A percentile compares a stretch with the other conserved stretches of the same genome.
Evolutionary conservation across 1,140 invertebrate genomes (phyloP).

Genomic region (Heliconius hewitsoni): DNA sequence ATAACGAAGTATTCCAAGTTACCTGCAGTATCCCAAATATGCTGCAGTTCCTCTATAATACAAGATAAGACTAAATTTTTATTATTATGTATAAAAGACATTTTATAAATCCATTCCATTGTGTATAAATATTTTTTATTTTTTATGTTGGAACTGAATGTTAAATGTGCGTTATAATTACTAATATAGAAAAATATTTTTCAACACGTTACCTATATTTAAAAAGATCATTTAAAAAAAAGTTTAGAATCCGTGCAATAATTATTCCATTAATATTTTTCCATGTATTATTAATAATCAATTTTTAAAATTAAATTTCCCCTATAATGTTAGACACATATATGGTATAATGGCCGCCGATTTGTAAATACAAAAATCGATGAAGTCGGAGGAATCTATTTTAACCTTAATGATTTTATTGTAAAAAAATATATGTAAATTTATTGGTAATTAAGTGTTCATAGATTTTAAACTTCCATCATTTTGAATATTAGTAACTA

Average conservation of each 20-base stretch:
- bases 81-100: slow-evolving; percentile 37
- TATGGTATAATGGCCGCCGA: not conserved
- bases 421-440: slow-evolving; percentile 27
- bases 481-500: slow-evolving; percentile 31
- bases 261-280: not conserved
- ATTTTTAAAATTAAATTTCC: too few relatives aligned
- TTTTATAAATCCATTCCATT: slow-evolving; percentile 48
- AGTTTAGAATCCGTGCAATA: slow-evolving; percentile 32
- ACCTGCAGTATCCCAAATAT: too few relatives aligned
- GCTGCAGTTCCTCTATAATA: not conserved
- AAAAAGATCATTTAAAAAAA: slow-evolving; percentile 14
- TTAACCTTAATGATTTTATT: not conserved
- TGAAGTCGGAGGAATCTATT: not conserved
- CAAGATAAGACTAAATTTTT: slow-evolving; percentile 10
- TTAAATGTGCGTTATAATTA: slow-evolving; percentile 18
- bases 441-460: slow-evolving; percentile 41
- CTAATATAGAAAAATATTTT: not conserved
- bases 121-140: slow-evolving; percentile 46
- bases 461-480: slow-evolving; percentile 40
- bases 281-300: not conserved
- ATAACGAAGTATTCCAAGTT: too few relatives aligned
- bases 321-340: not conserved
- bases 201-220: too few relatives aligned
- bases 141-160: not conserved
- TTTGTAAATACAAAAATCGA: slow-evolving; percentile 9